phyloP scores from a whole-genome alignment of 2,113 vertebrate species.

The Pelvicachromis taeniatus region DNA sequence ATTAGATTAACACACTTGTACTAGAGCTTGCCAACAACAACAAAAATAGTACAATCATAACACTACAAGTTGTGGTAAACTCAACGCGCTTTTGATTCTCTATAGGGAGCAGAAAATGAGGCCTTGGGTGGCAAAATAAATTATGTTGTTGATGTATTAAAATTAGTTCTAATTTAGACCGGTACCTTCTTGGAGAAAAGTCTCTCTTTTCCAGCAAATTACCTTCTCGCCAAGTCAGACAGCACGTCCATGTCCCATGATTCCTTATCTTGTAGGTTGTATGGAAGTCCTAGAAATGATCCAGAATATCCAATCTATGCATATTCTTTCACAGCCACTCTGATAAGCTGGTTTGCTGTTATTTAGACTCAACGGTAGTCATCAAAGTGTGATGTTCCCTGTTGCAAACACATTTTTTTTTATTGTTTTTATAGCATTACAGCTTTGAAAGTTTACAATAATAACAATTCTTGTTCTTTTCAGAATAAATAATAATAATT shows the following conservation, averaged over 20 bases:
- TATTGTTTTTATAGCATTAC: neutral
- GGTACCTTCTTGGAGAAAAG: neutral
- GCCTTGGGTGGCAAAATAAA: neutral
- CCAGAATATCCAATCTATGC: neutral
- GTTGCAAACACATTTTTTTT: neutral
- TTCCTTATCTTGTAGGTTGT: neutral
- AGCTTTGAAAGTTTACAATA: neutral
- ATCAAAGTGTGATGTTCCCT: neutral
- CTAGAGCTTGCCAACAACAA: neutral
- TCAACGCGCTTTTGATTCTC: neutral
- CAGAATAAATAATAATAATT: neutral
- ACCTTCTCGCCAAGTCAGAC: neutral
- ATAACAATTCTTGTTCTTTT: neutral
- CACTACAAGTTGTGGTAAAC: neutral
- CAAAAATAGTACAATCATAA: neutral
- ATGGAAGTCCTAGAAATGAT: neutral
- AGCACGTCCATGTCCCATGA: neutral
- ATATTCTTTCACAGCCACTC: neutral
- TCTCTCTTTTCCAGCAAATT: neutral
- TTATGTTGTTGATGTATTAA: neutral
- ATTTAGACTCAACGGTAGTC: neutral
- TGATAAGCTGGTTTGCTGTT: neutral
- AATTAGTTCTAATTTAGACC: neutral
- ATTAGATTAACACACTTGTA: neutral
- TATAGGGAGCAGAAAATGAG: neutral